Evolutionary conservation across 2,888 invertebrate genomes (phyloP).

Genomic region (Heliconius ismenius): DNA sequence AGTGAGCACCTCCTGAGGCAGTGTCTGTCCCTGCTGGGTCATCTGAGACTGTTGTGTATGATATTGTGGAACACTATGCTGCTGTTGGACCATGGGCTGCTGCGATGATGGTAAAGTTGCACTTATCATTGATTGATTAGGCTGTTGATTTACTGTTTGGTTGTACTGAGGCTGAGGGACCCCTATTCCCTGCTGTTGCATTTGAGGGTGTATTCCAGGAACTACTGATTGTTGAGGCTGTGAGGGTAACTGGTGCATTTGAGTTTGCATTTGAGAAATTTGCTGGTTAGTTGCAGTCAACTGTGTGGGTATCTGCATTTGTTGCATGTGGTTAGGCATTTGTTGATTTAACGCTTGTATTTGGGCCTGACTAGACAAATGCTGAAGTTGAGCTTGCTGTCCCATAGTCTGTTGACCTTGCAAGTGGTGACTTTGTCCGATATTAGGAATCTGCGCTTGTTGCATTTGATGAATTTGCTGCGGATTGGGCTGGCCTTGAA

Average conservation of each 20-base stretch:
- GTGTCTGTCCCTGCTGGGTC: slow-evolving; percentile 76
- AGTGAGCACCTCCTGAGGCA: slow-evolving; percentile 77
- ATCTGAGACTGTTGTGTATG: slow-evolving; percentile 77
- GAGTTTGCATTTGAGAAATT: slow-evolving; percentile 78
- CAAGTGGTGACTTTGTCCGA: slow-evolving; percentile 74
- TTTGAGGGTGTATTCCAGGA: slow-evolving; percentile 77
- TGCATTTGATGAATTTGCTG: slow-evolving; percentile 79
- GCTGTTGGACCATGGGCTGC: slow-evolving; percentile 76
- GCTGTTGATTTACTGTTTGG: slow-evolving; percentile 77
- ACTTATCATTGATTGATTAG: slow-evolving; percentile 73
- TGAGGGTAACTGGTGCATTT: slow-evolving; percentile 77
- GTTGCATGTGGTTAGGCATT: slow-evolving; percentile 80
- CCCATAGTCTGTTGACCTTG: slow-evolving; percentile 74
- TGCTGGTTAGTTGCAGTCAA: slow-evolving; percentile 73
- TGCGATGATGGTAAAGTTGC: slow-evolving; percentile 74
- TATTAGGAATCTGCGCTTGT: slow-evolving; percentile 76
- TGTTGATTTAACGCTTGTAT: slow-evolving; percentile 80
- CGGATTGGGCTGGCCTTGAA: slow-evolving; percentile 73
- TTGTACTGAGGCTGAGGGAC: slow-evolving; percentile 80
- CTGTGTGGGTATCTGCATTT: slow-evolving; percentile 77
- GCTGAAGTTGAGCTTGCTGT: slow-evolving; percentile 78
- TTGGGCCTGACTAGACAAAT: slow-evolving; percentile 77
- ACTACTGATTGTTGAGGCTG: slow-evolving; percentile 79
- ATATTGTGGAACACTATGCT: slow-evolving; percentile 77
- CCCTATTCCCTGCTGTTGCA: slow-evolving; percentile 75